Evolutionary conservation across 2,797 vertebrate species (phyloP), one percentile per base, ranked within the genome.

Genomic region (Tadarida brasiliensis): DNA sequence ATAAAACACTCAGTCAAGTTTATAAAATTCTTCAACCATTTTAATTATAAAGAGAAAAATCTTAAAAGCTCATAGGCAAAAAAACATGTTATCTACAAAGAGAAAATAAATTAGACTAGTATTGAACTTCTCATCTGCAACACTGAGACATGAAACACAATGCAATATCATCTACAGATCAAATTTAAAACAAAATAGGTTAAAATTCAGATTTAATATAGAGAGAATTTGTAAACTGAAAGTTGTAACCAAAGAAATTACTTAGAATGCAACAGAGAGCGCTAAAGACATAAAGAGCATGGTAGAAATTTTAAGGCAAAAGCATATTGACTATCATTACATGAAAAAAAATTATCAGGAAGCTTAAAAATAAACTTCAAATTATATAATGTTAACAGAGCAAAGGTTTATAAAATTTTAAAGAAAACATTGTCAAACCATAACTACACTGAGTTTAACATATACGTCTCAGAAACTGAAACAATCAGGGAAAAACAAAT

Each of bases 201-300:
- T 82, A 91, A 93, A 71, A 47, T 73, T 26, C 17, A 73, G n/a
- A 51, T 65, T 87, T 96, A 84, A 56, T 61, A 49, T 19, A 56
- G 6, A n/a, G 78, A 90, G 7, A 80, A 83, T 77, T 83, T 93
- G 16, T 44, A 81, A 91, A 65, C 12, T 63, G 15, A 82, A 91
- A 33, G 24, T 68, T 80, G 30, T 28, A 87, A 91, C 22, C 17
- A 61, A 47, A 30, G 5, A 74, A 88, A 84, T 84, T 74, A 93
- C 16, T 93, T 19, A 63, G 22, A 65, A 80, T 71, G 1, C 2
- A 82, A 4, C 20, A 90, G 5, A 49, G 0, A 91, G 57, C 84
- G 68, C 67, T 33, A 28, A 84, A 90, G 16, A 61, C 7, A 9
- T 22, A 85, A 87, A 68, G 4, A 78, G 14, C 33, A 56, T 30